Evolutionary conservation across 1,140 invertebrate species (phyloP).

Genomic region (Sarcophaga peregrina): DNA sequence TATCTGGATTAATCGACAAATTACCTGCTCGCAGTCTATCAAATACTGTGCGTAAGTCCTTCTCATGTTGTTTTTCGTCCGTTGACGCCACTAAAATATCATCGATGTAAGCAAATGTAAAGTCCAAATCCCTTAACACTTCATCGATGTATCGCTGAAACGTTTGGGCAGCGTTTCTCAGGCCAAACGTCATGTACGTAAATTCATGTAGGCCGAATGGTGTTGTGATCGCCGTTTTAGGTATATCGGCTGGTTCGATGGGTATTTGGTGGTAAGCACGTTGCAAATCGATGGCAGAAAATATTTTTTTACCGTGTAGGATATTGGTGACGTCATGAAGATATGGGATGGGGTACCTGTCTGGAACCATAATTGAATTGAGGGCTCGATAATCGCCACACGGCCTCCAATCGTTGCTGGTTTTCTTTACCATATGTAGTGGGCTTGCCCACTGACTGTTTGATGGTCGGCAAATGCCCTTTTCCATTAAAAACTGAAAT

Average conservation of each 20-base stretch:
- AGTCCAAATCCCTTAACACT: slow-evolving; percentile 63
- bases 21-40: slow-evolving; percentile 50
- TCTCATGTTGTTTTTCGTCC: slow-evolving; percentile 52
- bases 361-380: background rate
- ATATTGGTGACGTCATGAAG: background rate
- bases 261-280: slow-evolving; percentile 68
- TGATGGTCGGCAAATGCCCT: no score
- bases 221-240: no score
- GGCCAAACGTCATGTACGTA: no score
- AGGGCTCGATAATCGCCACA: background rate
- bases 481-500: no score
- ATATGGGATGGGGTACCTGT: slow-evolving; percentile 23
- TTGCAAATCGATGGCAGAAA: slow-evolving; percentile 64
- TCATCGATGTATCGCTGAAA: slow-evolving; percentile 69
- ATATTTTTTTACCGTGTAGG: background rate
- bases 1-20: slow-evolving; percentile 2
- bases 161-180: slow-evolving; percentile 67
- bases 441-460: no score
- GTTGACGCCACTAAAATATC: slow-evolving; percentile 68
- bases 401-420: background rate
- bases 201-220: no score
- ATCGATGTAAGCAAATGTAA: slow-evolving; percentile 67
- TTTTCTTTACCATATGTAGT: no score
- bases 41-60: slow-evolving; percentile 52
- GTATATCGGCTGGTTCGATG: no score